A percentile compares a stretch with the other conserved stretches of the same genome.
Evolutionary conservation across 2,113 vertebrate genomes (phyloP).

Genomic region (Solea senegalensis): DNA sequence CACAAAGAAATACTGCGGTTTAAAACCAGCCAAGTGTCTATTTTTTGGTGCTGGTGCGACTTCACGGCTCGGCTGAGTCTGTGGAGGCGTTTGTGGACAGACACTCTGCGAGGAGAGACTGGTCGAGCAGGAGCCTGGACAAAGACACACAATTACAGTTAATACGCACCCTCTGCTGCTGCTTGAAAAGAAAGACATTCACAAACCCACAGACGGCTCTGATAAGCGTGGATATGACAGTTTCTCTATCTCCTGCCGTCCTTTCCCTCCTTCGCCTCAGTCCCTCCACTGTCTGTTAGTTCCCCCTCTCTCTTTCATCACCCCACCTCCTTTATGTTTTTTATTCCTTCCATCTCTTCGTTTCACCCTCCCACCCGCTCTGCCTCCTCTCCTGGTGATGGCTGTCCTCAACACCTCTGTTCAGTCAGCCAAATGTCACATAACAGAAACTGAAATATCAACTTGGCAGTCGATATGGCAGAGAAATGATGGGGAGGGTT

Average conservation of each 20-base stretch:
- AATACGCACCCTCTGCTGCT: slow-evolving; percentile 67
- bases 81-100: slow-evolving; percentile 31
- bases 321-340: slow-evolving; percentile 16
- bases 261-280: slow-evolving; percentile 38
- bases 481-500: slow-evolving; percentile 60
- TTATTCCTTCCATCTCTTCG: slow-evolving; percentile 28
- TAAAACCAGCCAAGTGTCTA: slow-evolving; percentile 12
- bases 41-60: slow-evolving; percentile 35
- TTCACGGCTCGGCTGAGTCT: slow-evolving; percentile 18
- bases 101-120: slow-evolving; percentile 38
- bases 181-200: slow-evolving; percentile 71
- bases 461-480: slow-evolving; percentile 75
- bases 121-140: slow-evolving; percentile 47
- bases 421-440: slow-evolving; percentile 84
- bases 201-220: slow-evolving; percentile 69
- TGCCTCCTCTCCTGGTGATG: slow-evolving; percentile 65
- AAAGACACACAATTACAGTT: slow-evolving; percentile 70
- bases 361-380: slow-evolving; percentile 37
- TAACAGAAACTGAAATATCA: slow-evolving; percentile 80
- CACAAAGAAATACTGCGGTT: slow-evolving; percentile 22
- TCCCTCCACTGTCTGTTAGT: slow-evolving; percentile 44
- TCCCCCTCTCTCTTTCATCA: slow-evolving; percentile 44
- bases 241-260: slow-evolving; percentile 33
- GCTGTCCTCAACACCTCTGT: slow-evolving; percentile 74
- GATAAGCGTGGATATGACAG: slow-evolving; percentile 76